Evolutionary conservation across 2,797 vertebrate species (phyloP).

Genomic region (Cirrhinus molitorella): DNA sequence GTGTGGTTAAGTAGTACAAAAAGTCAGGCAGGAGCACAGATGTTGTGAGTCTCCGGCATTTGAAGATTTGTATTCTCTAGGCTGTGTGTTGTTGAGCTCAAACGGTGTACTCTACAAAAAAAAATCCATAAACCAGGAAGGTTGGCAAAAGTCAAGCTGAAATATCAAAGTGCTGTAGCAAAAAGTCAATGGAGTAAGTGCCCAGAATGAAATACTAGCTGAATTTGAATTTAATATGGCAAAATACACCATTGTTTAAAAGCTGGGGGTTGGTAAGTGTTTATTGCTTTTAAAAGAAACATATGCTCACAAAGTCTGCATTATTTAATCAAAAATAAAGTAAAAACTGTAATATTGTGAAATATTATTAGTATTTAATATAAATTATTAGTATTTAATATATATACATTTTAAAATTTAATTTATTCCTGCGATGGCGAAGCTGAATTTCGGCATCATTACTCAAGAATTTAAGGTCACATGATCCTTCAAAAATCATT

Average conservation of each 20-base stretch:
- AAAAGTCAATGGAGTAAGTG: neutral
- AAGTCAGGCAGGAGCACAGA: neutral
- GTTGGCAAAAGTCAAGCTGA: constrained; percentile 5
- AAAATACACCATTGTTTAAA: neutral
- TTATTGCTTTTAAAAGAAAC: neutral
- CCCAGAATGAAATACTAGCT: neutral
- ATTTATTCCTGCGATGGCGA: neutral
- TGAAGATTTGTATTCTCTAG: constrained; percentile 4
- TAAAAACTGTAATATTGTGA: neutral
- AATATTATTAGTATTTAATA: neutral
- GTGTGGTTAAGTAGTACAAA: constrained; percentile 6
- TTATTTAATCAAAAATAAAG: neutral
- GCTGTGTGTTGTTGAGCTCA: neutral
- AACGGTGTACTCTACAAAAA: neutral
- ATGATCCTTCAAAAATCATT: neutral
- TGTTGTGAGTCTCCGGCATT: neutral
- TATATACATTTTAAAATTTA: neutral
- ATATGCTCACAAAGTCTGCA: neutral
- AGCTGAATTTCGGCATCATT: neutral
- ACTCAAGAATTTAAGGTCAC: neutral
- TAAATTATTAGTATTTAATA: neutral
- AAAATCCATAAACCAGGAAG: neutral
- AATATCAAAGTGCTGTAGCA: neutral
- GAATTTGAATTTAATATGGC: neutral
- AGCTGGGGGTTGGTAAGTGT: neutral